A percentile compares a stretch with the other conserved stretches of the same genome.
phyloP scores from a whole-genome alignment of 2,888 invertebrate genomes.

The Orthonevra nobilis region DNA sequence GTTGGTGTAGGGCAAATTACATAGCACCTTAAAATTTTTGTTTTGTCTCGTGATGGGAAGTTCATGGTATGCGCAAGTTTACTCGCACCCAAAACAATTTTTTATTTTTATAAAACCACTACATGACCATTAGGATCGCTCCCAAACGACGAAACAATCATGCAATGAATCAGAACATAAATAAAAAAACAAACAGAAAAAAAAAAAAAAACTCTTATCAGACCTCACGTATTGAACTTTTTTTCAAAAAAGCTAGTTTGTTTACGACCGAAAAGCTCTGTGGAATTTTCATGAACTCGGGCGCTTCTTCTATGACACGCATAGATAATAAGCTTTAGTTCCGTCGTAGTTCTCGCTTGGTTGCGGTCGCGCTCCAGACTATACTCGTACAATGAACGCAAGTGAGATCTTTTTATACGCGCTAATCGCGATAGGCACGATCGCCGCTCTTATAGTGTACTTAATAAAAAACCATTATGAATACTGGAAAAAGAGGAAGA shows the following conservation, averaged over 20 bases:
- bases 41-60: no score
- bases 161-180: neutral
- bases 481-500: conserved; percentile 73
- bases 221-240: conserved; percentile 7
- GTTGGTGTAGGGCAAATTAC: no score
- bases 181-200: conserved; percentile 19
- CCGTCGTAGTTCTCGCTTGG: conserved; percentile 7
- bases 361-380: conserved; percentile 3
- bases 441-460: conserved; percentile 2
- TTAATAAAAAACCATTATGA: conserved; percentile 22
- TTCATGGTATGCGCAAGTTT: no score
- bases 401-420: conserved; percentile 6
- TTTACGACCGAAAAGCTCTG: conserved; percentile 8
- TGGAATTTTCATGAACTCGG: neutral
- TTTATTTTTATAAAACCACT: no score
- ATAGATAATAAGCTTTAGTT: neutral
- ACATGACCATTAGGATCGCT: no score
- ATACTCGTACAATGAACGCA: conserved; percentile 12
- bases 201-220: conserved; percentile 36
- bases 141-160: no score
- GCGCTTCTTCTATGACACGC: neutral
- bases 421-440: neutral
- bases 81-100: no score
- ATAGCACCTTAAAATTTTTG: no score
- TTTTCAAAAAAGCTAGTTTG: neutral